Conservation (phyloP, 1,140 invertebrate genomes). For the Teleogryllus occipitalis region DNA sequence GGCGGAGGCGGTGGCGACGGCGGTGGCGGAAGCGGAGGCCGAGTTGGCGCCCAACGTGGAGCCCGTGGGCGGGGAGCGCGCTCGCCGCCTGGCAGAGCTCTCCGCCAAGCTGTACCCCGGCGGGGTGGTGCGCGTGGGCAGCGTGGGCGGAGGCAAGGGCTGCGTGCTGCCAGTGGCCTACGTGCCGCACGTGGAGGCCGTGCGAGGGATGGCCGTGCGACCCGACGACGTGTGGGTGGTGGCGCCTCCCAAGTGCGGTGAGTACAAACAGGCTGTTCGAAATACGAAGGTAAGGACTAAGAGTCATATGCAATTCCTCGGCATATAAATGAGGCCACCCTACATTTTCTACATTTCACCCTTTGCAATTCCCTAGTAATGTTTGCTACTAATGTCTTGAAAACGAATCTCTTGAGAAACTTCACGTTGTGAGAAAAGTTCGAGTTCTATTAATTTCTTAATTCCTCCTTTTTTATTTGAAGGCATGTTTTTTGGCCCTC, state of each 20-base stretch:
- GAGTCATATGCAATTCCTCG: too few species aligned
- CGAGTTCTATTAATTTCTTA: too few species aligned
- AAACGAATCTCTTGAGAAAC: too few species aligned
- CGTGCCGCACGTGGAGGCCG: background rate
- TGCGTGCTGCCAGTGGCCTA: background rate
- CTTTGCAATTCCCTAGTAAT: too few species aligned
- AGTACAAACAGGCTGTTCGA: slow-evolving; percentile 11
- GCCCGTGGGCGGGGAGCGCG: background rate
- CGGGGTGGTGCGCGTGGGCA: background rate
- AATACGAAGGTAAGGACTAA: too few species aligned
- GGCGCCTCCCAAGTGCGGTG: slow-evolving; percentile 41
- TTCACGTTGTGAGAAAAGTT: too few species aligned
- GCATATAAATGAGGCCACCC: too few species aligned
- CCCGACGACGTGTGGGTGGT: slow-evolving; percentile 39
- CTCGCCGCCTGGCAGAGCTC: background rate
- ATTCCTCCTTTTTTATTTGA: too few species aligned
- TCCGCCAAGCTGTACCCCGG: background rate
- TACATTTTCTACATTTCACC: too few species aligned
- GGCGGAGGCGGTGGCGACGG: background rate
- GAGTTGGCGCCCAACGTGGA: background rate
- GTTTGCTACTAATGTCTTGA: too few species aligned
- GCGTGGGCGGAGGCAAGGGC: background rate
- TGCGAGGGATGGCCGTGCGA: slow-evolving; percentile 23
- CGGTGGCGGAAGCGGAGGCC: background rate
- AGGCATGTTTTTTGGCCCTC: too few species aligned